Evolutionary conservation across 1,140 invertebrate genomes (phyloP).

Genomic region (Melitaea cinxia): DNA sequence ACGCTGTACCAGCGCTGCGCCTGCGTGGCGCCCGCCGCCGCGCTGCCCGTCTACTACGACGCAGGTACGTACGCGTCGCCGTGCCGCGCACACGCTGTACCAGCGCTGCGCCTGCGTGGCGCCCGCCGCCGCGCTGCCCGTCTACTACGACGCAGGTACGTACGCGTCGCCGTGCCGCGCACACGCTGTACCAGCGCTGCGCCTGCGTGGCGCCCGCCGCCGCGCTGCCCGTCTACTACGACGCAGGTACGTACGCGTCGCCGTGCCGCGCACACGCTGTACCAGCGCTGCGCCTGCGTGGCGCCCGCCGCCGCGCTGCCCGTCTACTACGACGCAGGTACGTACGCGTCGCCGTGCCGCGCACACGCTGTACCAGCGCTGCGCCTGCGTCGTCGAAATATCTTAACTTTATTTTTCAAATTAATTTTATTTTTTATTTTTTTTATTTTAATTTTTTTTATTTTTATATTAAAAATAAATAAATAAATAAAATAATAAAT

Average conservation of each 20-base stretch:
- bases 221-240: conserved; percentile 38
- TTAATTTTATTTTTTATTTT: no score
- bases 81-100: conserved; percentile 87
- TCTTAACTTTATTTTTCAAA: no score
- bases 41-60: conserved; percentile 42
- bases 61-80: conserved; percentile 86
- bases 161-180: conserved; percentile 93
- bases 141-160: conserved; percentile 43
- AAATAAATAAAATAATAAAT: no score
- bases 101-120: conserved; percentile 82
- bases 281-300: conserved; percentile 6
- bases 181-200: conserved; percentile 82
- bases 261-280: conserved; percentile 2
- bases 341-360: conserved; percentile 48
- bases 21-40: conserved; percentile 65
- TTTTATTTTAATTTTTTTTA: no score
- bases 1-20: conserved; percentile 82
- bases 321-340: conserved; percentile 9
- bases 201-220: conserved; percentile 68
- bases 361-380: conserved; percentile 5
- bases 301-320: background rate
- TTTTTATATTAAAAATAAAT: no score
- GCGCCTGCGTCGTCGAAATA: conserved; percentile 4
- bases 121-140: conserved; percentile 31
- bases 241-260: conserved; percentile 56